A percentile compares a stretch with the other conserved stretches of the same genome.
phyloP scores from a whole-genome alignment of 2,888 invertebrate species.

The Flexamia atlantica region DNA sequence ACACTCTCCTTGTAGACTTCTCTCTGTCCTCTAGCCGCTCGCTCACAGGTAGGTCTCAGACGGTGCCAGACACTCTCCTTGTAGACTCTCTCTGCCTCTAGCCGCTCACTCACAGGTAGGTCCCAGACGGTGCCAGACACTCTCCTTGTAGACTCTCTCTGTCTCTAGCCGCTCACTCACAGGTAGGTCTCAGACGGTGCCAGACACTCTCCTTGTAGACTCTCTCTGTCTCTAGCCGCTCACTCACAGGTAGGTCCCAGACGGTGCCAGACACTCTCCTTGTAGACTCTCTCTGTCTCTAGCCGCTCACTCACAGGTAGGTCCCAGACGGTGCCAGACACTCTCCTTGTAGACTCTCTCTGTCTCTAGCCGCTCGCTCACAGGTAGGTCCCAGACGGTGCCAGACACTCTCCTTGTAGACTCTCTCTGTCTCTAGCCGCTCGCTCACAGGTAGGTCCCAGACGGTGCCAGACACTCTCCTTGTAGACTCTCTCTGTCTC shows the following conservation, averaged over 20 bases:
- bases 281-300: too few relatives aligned
- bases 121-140: not conserved
- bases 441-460: conserved; percentile 33
- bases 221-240: not conserved
- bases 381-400: conserved; percentile 4
- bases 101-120: not conserved
- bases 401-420: not conserved
- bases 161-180: not conserved
- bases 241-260: conserved; percentile 33
- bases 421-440: not conserved
- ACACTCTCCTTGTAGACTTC: not conserved
- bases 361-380: not conserved
- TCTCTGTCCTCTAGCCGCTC: not conserved
- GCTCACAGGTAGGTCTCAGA: conserved; percentile 37
- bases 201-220: not conserved
- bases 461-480: conserved; percentile 39
- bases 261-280: conserved; percentile 41
- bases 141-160: not conserved
- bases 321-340: not conserved
- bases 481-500: too few relatives aligned
- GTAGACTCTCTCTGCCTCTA: too few relatives aligned
- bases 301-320: not conserved
- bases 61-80: conserved; percentile 40
- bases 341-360: not conserved
- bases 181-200: conserved; percentile 11